These are phyloP conservation scores for Eupithecia dodoneata DNA, from an alignment of 2,888 invertebrate genomes.

Conservation along the genomic window DNA sequence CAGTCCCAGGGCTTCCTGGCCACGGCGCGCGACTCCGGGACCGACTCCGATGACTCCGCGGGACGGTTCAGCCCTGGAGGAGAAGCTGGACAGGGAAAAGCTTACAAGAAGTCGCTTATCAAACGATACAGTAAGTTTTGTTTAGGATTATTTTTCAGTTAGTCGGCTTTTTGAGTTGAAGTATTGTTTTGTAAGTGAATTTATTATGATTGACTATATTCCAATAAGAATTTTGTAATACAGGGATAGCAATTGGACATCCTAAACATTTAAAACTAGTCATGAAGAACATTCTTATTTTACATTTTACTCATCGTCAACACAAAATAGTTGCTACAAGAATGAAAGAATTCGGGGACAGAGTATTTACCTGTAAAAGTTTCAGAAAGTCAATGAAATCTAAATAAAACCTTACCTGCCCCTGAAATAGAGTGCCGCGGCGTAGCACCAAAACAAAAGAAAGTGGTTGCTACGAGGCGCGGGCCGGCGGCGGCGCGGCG, in stretches of 20 bases:
- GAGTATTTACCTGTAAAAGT: neutral
- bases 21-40: slow-evolving; percentile 87
- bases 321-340: neutral
- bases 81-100: slow-evolving; percentile 80
- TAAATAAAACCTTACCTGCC: neutral
- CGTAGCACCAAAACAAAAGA: slow-evolving; percentile 33
- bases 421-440: slow-evolving; percentile 13
- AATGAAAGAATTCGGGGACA: neutral
- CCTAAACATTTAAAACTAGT: neutral
- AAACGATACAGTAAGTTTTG: slow-evolving; percentile 95
- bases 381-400: neutral
- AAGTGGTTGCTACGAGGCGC: slow-evolving; percentile 31
- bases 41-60: slow-evolving; percentile 92
- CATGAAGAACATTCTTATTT: neutral
- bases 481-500: slow-evolving; percentile 5
- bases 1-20: slow-evolving; percentile 81
- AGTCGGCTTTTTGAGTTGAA: neutral
- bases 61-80: slow-evolving; percentile 86
- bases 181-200: neutral
- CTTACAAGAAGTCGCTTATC: slow-evolving; percentile 97
- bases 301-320: neutral
- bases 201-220: neutral
- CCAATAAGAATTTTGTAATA: neutral
- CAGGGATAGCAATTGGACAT: neutral
- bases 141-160: neutral